Conservation (phyloP, 2,113 vertebrate species). For the Gorsachius goisagi region DNA sequence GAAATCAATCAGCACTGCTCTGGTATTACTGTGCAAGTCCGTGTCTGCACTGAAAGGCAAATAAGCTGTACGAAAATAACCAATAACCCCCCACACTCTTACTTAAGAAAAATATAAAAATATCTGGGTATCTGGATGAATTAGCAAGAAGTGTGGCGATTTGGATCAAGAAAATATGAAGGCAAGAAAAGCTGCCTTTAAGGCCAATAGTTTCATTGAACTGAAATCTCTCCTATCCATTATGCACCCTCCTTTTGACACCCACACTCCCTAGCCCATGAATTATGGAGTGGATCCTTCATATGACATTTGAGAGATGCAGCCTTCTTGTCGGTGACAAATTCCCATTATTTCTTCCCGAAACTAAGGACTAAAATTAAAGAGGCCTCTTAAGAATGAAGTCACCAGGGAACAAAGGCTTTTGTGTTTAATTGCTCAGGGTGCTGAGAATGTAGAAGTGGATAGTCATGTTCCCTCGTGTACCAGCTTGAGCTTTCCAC, state of each 20-base stretch:
- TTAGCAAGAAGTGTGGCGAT: neutral
- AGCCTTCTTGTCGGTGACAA: conserved; percentile 25
- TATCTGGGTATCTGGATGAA: neutral
- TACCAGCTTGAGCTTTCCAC: neutral
- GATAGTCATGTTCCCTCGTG: neutral
- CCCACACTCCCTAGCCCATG: conserved; percentile 21
- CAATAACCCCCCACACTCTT: neutral
- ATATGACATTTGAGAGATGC: conserved; percentile 13
- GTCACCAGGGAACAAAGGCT: conserved; percentile 27
- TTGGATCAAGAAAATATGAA: neutral
- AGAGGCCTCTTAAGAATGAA: conserved; percentile 40
- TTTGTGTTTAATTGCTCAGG: conserved; percentile 21
- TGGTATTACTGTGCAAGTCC: neutral
- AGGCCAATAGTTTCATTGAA: neutral
- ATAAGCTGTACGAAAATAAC: neutral
- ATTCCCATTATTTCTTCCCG: conserved; percentile 17
- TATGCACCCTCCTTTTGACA: neutral
- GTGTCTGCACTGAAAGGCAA: neutral
- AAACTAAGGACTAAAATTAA: conserved; percentile 47
- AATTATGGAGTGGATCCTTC: conserved; percentile 52
- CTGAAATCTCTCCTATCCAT: neutral
- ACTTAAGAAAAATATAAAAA: neutral
- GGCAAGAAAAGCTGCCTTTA: neutral
- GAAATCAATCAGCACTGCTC: neutral
- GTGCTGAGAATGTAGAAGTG: neutral